Evolutionary conservation across 1,140 invertebrate genomes (phyloP).

Genomic region (Idris sp.): DNA sequence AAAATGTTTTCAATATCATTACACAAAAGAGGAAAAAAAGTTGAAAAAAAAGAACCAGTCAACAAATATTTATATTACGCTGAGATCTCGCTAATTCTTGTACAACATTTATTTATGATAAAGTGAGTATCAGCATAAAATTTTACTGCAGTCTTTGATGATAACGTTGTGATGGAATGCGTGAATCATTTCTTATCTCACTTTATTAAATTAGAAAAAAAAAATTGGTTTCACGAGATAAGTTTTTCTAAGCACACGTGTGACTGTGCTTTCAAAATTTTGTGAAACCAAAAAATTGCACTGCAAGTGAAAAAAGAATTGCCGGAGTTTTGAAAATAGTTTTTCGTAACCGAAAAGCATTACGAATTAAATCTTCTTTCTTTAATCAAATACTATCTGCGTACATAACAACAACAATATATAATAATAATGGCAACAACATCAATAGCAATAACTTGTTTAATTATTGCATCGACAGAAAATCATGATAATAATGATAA

Average conservation of each 20-base stretch:
- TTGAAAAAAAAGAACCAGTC: neutral
- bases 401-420: conserved; percentile 50
- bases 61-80: conserved; percentile 11
- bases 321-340: conserved; percentile 4
- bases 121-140: neutral
- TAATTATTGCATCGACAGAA: conserved; percentile 30
- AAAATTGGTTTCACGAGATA: conserved; percentile 6
- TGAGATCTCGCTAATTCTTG: conserved; percentile 9
- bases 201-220: neutral
- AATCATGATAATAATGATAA: conserved; percentile 43
- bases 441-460: conserved; percentile 51
- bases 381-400: conserved; percentile 17
- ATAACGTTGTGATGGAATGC: conserved; percentile 1
- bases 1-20: conserved; percentile 3
- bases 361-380: neutral
- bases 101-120: neutral
- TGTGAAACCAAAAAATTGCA: conserved; percentile 3
- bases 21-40: neutral
- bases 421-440: too few relatives aligned
- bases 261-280: too few relatives aligned
- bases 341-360: neutral
- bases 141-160: conserved; percentile 20
- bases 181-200: neutral
- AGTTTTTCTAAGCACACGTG: too few relatives aligned
- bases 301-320: neutral